Evolutionary conservation across 2,797 vertebrate species (phyloP), one percentile per base, ranked within the genome.

Genomic region (Saxicola maurus): DNA sequence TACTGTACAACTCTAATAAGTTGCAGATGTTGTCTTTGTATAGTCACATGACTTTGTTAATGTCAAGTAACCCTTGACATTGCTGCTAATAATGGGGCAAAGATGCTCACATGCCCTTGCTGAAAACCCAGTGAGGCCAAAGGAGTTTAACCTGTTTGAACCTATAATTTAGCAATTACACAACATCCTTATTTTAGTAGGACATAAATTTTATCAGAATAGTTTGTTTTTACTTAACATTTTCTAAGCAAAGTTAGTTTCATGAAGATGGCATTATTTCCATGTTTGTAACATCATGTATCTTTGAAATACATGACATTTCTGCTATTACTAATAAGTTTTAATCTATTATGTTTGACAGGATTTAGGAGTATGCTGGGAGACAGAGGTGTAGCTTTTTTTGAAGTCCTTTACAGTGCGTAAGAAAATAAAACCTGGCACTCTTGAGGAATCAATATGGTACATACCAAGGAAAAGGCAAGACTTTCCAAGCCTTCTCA

Each of bases 1-100:
- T 90, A 79, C 75, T 72, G 75, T 69, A 93, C 4, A 31, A 73
- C 20, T 35, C 33, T 93, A 93, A 93, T 57, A 88, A 91, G 35
- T n/a, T 94, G 65, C 92, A 96, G 90, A 93, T 94, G 84, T 76
- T 86, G 59, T 37, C 40, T 87, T 45, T 91, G 48, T 64, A 33
- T 35, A 31, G 55, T 37, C 9, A 7, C 23, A 38, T 18, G 31
- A 74, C 42, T 90, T 82, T 59, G 60, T 65, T 82, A 62, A 74
- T 82, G 71, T 73, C 71, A 93, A 66, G 64, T 56, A 90, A 78
- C 59, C 67, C 81, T 76, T 80, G 76, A 85, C 61, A 77, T 10
- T 62, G 46, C 51, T 81, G 62, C 40, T 75, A 92, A 86, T 65
- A 82, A 89, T 15, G 31, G 78, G 83, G 43, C 65, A 90, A 91